Conservation (phyloP, 2,113 vertebrate genomes). For the Xenopus tropicalis region UCB_Xtro_10.0 CM004443.2:48870501-48871000, state of each 20-base stretch:
- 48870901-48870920: constrained; percentile 80
- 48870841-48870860: neutral
- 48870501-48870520: neutral
- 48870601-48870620: no score
- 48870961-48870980: constrained; percentile 81
- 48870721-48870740: no score
- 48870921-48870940: constrained; percentile 80
- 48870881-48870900: constrained; percentile 62
- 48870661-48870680: neutral
- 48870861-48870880: constrained; percentile 61
- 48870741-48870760: no score
- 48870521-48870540: constrained; percentile 12
- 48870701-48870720: no score
- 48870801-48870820: neutral
- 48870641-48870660: no score
- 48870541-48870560: neutral
- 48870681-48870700: no score
- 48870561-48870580: no score
- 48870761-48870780: no score
- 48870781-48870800: neutral
- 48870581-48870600: no score
- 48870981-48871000: constrained; percentile 73
- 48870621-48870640: no score
- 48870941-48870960: constrained; percentile 76
- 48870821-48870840: neutral